phyloP scores from a whole-genome alignment of 2,113 vertebrate genomes.

The Sisor rabdophorus region DNA sequence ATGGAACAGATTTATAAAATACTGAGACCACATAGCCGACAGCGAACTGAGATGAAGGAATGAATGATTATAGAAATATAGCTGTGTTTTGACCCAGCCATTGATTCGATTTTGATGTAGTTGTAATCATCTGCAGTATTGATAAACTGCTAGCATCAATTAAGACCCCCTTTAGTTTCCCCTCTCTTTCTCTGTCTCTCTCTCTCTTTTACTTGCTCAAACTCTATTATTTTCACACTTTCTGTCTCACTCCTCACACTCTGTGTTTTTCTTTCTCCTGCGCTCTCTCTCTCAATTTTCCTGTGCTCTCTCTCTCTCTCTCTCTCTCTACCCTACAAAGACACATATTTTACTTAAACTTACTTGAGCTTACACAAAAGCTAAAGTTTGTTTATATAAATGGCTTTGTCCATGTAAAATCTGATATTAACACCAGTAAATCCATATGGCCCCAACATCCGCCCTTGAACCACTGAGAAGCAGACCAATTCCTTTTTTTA shows the following conservation, averaged over 20 bases:
- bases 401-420: background rate
- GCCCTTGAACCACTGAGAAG: background rate
- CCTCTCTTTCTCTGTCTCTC: slow-evolving; percentile 10
- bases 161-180: background rate
- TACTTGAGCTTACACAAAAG: slow-evolving; percentile 18
- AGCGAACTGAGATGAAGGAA: background rate
- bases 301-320: background rate
- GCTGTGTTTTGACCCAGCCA: slow-evolving; percentile 12
- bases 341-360: background rate
- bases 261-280: background rate
- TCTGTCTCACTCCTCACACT: background rate
- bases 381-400: slow-evolving; percentile 7
- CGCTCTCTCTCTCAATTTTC: background rate
- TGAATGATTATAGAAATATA: background rate
- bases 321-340: background rate
- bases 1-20: slow-evolving; percentile 16
- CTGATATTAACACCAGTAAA: background rate
- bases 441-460: slow-evolving; percentile 12
- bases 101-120: slow-evolving; percentile 20
- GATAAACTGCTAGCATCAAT: slow-evolving; percentile 6
- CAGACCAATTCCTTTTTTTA: slow-evolving; percentile 2
- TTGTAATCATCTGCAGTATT: slow-evolving; percentile 13
- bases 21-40: background rate
- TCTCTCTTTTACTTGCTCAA: background rate
- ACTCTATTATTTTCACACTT: too few relatives aligned